Percentiles rank a stretch among this genome's conserved stretches.
These are phyloP conservation scores for Phaethon lepturus DNA, from an alignment of 2,113 vertebrate genomes.

Conservation along the genomic window DNA sequence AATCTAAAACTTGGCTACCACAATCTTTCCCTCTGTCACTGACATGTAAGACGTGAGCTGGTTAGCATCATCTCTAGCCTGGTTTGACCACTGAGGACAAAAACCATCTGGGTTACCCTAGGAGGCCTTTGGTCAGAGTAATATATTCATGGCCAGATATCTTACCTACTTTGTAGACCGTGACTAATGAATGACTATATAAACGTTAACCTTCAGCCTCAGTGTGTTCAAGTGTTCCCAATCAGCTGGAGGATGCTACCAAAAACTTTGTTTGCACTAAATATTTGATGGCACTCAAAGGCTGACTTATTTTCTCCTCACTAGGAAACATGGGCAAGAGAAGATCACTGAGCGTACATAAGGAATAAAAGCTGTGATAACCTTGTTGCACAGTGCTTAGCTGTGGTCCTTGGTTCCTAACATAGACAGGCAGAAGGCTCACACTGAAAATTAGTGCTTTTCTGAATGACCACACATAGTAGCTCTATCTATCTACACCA, in stretches of 20 bases:
- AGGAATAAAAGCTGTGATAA: background rate
- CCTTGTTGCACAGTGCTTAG: background rate
- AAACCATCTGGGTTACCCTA: background rate
- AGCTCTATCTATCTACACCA: accelerated
- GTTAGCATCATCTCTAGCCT: background rate
- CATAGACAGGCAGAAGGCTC: background rate
- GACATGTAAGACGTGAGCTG: background rate
- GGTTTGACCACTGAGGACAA: background rate
- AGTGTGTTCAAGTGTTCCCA: background rate
- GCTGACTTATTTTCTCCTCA: background rate
- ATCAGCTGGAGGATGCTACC: background rate
- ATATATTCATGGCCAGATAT: background rate
- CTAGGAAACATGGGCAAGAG: background rate
- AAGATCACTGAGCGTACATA: accelerated
- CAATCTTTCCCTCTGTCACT: background rate
- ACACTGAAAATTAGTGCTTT: background rate
- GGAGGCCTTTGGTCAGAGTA: background rate
- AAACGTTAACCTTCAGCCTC: background rate
- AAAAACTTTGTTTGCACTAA: background rate
- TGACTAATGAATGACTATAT: background rate
- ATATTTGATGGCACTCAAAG: background rate
- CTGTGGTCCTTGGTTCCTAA: background rate
- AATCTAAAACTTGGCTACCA: background rate
- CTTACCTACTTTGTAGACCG: background rate
- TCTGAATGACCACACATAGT: background rate